Conservation (phyloP, 2,888 invertebrate species). For the Morpho deidamia region DNA sequence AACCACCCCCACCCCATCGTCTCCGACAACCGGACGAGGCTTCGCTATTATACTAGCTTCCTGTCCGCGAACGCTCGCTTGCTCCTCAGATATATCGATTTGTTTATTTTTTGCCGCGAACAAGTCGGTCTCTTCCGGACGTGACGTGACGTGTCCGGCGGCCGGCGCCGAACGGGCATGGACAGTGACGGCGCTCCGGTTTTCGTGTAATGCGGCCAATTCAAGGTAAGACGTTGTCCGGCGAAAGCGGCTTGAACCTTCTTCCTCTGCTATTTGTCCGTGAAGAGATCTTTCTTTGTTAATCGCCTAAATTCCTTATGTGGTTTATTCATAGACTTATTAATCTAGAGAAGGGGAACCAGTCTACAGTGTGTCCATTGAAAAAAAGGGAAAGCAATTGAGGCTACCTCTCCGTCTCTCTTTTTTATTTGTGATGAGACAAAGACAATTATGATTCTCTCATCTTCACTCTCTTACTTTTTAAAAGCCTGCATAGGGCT, state of each 20-base stretch:
- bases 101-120: conserved; percentile 73
- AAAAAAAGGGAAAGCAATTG: no score
- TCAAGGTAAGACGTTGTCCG: conserved; percentile 26
- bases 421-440: no score
- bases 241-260: neutral
- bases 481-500: no score
- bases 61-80: conserved; percentile 73
- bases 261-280: no score
- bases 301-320: no score
- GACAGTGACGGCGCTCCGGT: conserved; percentile 32
- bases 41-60: conserved; percentile 75
- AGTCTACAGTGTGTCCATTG: no score
- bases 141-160: conserved; percentile 41
- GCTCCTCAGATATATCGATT: conserved; percentile 66
- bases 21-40: conserved; percentile 46
- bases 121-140: conserved; percentile 53
- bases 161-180: conserved; percentile 31
- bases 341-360: no score
- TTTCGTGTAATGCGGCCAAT: conserved; percentile 27
- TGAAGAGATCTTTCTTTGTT: no score
- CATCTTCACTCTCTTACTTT: no score
- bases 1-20: conserved; percentile 36
- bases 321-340: no score
- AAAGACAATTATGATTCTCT: no score
- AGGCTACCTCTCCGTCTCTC: no score